Conservation (phyloP, 2,888 invertebrate species). For the Fragum fragum region DNA sequence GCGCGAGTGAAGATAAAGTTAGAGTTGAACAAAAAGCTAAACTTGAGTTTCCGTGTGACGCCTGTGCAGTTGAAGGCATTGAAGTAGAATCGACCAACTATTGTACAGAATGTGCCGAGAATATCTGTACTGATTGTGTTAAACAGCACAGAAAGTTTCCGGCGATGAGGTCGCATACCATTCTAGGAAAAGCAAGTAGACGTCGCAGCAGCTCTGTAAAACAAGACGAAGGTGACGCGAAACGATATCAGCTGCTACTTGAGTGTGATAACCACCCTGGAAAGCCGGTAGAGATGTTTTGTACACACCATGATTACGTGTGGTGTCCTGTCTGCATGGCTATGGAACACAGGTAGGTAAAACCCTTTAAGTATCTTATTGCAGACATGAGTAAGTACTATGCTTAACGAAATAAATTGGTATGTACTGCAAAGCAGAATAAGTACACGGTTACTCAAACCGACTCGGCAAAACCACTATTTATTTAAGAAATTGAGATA, state of each 20-base stretch:
- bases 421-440: no score
- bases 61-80: slow-evolving; percentile 21
- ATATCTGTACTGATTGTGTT: slow-evolving; percentile 54
- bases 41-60: slow-evolving; percentile 22
- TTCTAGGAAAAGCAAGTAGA: slow-evolving; percentile 28
- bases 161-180: slow-evolving; percentile 41
- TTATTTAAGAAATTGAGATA: no score
- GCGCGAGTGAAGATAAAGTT: neutral
- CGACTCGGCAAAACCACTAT: no score
- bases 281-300: slow-evolving; percentile 47
- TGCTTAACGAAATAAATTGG: no score
- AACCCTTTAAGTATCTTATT: no score
- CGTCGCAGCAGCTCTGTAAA: neutral
- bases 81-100: slow-evolving; percentile 50
- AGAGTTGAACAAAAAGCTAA: neutral
- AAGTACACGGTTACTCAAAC: no score
- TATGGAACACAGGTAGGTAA: slow-evolving; percentile 41
- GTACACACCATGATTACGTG: slow-evolving; percentile 42
- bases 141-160: slow-evolving; percentile 60
- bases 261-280: slow-evolving; percentile 37
- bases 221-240: neutral
- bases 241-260: neutral
- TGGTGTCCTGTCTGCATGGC: slow-evolving; percentile 45
- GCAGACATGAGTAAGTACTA: no score
- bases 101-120: slow-evolving; percentile 59